Conservation (phyloP, 2,797 vertebrate species). For the Salarias fasciatus region DNA sequence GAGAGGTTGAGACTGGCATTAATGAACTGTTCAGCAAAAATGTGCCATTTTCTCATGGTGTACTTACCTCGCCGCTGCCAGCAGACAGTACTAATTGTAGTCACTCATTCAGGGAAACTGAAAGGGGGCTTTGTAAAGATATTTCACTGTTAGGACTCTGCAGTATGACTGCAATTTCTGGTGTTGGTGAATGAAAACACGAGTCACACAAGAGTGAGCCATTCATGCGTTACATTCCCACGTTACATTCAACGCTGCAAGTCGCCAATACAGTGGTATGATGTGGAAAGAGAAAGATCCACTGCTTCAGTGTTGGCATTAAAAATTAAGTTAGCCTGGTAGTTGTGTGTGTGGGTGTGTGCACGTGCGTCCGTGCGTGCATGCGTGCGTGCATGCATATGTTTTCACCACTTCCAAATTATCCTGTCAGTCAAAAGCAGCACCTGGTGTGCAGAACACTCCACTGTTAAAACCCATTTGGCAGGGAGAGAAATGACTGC, state of each 20-base stretch:
- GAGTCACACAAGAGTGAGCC: not conserved
- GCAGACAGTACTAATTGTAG: not conserved
- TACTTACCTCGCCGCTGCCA: not conserved
- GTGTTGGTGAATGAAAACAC: not conserved
- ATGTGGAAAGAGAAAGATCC: no score
- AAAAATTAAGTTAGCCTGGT: no score
- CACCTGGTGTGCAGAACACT: conserved; percentile 54
- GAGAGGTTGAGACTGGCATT: not conserved
- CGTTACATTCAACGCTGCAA: not conserved
- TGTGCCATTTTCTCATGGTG: not conserved
- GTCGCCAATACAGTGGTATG: no score
- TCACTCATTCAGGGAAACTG: conserved; percentile 1
- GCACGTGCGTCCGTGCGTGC: conserved; percentile 13
- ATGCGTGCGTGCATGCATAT: not conserved
- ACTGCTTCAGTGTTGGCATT: conserved; percentile 41
- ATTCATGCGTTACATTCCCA: not conserved
- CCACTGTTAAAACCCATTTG: conserved; percentile 52
- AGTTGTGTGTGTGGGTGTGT: no score
- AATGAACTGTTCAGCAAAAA: not conserved
- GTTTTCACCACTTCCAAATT: conserved; percentile 62
- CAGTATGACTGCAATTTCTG: not conserved
- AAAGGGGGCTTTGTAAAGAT: not conserved
- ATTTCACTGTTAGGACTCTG: not conserved
- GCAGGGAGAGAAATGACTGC: conserved; percentile 57
- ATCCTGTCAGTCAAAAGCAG: conserved; percentile 69